These are phyloP conservation scores for Plebejus anna DNA, from an alignment of 2,888 invertebrate genomes.

Conservation along the genomic window DNA sequence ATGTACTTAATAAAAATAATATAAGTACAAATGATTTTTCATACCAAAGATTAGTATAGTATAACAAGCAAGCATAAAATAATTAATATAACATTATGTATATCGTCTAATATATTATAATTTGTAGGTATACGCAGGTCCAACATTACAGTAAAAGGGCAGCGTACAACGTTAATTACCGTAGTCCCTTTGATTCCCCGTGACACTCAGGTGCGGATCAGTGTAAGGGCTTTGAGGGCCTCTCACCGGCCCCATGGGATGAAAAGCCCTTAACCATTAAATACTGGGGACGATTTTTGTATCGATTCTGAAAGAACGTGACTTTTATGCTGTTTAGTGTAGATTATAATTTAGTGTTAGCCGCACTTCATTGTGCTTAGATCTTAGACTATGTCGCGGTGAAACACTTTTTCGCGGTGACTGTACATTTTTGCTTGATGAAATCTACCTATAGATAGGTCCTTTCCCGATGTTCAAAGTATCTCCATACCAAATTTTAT, in stretches of 20 bases:
- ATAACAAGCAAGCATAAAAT: too few species aligned
- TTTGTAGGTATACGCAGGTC: neutral
- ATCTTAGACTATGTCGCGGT: too few species aligned
- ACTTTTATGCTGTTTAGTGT: neutral
- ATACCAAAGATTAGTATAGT: too few species aligned
- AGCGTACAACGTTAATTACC: conserved; percentile 1
- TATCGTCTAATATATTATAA: neutral
- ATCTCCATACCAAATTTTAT: too few species aligned
- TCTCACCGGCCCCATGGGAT: conserved; percentile 2
- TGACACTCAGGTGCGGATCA: conserved; percentile 16
- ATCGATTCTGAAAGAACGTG: neutral
- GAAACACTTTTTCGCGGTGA: too few species aligned
- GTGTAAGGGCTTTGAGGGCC: neutral
- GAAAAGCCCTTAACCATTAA: conserved; percentile 4
- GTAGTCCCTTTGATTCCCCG: conserved; percentile 12
- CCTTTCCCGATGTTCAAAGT: too few species aligned
- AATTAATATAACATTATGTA: neutral
- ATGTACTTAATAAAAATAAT: too few species aligned
- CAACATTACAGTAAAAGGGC: neutral
- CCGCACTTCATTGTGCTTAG: neutral
- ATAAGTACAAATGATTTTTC: too few species aligned
- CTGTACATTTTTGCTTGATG: too few species aligned
- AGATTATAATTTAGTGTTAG: neutral
- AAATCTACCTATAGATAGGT: too few species aligned
- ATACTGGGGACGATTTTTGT: conserved; percentile 7